Conservation (phyloP, 2,797 vertebrate species). For the Micrastur ruficollis region DNA sequence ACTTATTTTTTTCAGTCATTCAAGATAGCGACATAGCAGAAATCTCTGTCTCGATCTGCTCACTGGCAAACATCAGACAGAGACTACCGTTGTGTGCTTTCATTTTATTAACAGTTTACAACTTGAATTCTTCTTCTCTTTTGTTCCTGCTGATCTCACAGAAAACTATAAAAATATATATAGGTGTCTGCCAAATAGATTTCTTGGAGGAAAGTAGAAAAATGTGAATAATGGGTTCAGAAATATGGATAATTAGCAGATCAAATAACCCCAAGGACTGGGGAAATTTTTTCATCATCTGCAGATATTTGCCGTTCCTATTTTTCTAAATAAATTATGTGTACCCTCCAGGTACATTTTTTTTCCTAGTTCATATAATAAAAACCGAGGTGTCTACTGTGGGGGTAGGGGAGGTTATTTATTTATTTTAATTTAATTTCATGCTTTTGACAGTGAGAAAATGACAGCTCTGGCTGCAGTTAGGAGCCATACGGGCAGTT, state of each 20-base stretch:
- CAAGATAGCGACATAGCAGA: not conserved
- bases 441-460: not conserved
- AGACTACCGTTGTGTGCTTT: not conserved
- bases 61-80: not conserved
- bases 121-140: not conserved
- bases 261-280: conserved; percentile 54
- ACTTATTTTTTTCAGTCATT: not conserved
- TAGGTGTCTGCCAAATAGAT: conserved; percentile 27
- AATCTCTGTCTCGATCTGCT: not conserved
- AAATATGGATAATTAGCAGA: conserved; percentile 62
- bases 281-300: conserved; percentile 33
- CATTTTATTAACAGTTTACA: conserved; percentile 14
- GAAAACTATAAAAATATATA: not conserved
- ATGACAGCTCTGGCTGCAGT: not conserved
- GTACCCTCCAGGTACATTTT: conserved; percentile 8
- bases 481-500: not conserved
- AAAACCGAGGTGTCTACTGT: not conserved
- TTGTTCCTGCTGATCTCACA: conserved; percentile 46
- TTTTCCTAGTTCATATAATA: not conserved
- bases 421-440: conserved; percentile 9
- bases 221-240: conserved; percentile 53
- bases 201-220: conserved; percentile 8
- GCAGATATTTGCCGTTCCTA: not conserved
- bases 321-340: conserved; percentile 37
- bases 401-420: not conserved